Evolutionary conservation across 2,113 vertebrate genomes (phyloP), one percentile per base, ranked within the genome.

Genomic region (Hiodon alosoides): DNA sequence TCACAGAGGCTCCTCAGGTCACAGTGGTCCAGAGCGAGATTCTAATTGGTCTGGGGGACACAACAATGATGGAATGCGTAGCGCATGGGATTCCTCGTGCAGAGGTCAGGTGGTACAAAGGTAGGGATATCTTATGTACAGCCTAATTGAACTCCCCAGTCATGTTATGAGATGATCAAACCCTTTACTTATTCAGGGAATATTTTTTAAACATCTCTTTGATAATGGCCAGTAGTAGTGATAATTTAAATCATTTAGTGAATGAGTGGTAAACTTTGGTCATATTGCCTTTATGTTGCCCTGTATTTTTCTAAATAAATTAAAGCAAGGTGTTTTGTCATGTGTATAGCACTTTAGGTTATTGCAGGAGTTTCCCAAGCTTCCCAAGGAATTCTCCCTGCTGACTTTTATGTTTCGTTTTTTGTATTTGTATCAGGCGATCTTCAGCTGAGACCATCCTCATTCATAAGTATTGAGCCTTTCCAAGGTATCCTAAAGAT

Each of bases 41-140:
- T 69, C 90, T 99, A 74, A 91, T 93, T 81, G 93, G 91, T 76
- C 86, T 94, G 62, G 95, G 95, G 87, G 93, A 95, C 76, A 95
- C 89, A 0, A 92, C 94, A 0, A 16, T 92, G 16, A 90, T 99
- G 94, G 93, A 94, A 82, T 99, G 97, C 74, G 90, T 87, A 80
- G 87, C 92, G 0, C 93, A 91, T 59, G 97, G 97, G 64, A 75
- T 94, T 69, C 97, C 97, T 55, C 83, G 84, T n/a, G 95, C 97
- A 0, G 90, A 92, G 4, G 87, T 99, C 73, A 88, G 84, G 79
- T 99, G 97, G 97, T 96, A 95, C 89, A 99, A 97, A 98, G 96
- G 97, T 99, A 86, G 79, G 73, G 47, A 11, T 48, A 8, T 57
- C 13, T 14, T 67, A 14, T 51, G 53, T 54, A 57, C 11, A 68